Evolutionary conservation across 2,797 vertebrate genomes (phyloP), one percentile per base, ranked within the genome.

Genomic region (Melanotaenia maccullochi): DNA sequence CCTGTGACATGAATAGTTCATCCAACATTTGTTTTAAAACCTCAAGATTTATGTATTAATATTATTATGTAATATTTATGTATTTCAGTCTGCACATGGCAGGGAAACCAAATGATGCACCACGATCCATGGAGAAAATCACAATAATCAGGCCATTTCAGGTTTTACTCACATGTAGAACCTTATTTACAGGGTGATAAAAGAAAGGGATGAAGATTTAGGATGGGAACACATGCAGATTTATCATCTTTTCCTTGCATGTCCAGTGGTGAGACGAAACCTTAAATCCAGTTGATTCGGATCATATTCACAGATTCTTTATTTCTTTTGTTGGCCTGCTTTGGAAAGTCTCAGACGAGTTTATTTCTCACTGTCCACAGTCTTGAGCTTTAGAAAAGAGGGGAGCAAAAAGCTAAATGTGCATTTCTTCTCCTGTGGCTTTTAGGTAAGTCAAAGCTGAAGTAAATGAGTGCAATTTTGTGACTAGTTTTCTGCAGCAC

Each of bases 391-490:
- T 66, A 64, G 68, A 81, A 75, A 68, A 73, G 86, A 85, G 55
- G 30, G 49, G 73, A 74, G 44, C 56, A 64, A 49, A 74, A 70
- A 77, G 65, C 78, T 76, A 18, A 77, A 82, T 58, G 2, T 16
- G 2, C 55, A 1, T 89, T 77, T 87, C 81, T 83, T 71, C 70
- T 85, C 77, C 74, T 64, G 60, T 83, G 70, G 74, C 71, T 84
- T 51, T 73, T 85, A 68, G 84, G 76, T 75, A 82, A 80, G 71
- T 87, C 75, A 81, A 90, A 87, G 77, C 69, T 74, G 86, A 85
- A 90, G 73, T 77, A 83, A 89, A 88, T 82, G 68, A 86, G 75
- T 68, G 71, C 63, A 83, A 76, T 78, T 87, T 86, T 82, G 82
- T 67, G 67, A 79, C 76, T 85, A 24, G 65, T 74, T 89, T 84